These are phyloP conservation scores for Amphimallon solstitiale DNA, from an alignment of 2,888 invertebrate species.

Conservation along the genomic window DNA sequence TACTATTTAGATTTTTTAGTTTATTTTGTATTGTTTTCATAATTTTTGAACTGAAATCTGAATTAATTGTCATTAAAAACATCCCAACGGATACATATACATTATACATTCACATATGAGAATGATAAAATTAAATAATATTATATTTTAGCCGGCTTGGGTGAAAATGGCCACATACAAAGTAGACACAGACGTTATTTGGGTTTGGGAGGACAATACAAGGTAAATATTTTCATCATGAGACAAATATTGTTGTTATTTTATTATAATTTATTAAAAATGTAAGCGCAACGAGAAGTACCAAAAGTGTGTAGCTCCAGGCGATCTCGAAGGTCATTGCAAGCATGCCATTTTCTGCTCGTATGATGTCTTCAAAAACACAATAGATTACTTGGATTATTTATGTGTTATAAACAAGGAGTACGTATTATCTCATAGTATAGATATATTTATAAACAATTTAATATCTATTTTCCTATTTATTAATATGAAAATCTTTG, in stretches of 20 bases:
- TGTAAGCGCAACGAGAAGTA: constrained; percentile 63
- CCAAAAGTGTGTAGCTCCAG: constrained; percentile 60
- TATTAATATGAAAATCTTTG: too few species aligned
- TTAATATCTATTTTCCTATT: too few species aligned
- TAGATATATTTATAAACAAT: not conserved
- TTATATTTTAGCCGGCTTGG: too few species aligned
- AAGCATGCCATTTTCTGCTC: constrained; percentile 72
- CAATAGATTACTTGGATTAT: constrained; percentile 70
- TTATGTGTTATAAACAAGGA: constrained; percentile 75
- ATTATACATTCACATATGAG: too few species aligned
- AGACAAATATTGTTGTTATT: too few species aligned
- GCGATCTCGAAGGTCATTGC: constrained; percentile 73
- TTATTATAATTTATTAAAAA: not conserved
- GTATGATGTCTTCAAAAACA: constrained; percentile 62
- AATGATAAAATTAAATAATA: too few species aligned
- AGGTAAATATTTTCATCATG: constrained; percentile 67
- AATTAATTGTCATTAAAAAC: too few species aligned
- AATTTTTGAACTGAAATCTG: too few species aligned
- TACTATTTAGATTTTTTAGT: too few species aligned
- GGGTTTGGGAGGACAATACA: constrained; percentile 72
- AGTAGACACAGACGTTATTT: constrained; percentile 64
- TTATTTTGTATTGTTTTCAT: too few species aligned
- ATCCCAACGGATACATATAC: too few species aligned
- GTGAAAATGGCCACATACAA: constrained; percentile 15
- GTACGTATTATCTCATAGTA: constrained; percentile 62